Percentiles rank a stretch among this genome's conserved stretches.
phyloP scores from a whole-genome alignment of 2,797 vertebrate species.

The Merluccius polli region DNA sequence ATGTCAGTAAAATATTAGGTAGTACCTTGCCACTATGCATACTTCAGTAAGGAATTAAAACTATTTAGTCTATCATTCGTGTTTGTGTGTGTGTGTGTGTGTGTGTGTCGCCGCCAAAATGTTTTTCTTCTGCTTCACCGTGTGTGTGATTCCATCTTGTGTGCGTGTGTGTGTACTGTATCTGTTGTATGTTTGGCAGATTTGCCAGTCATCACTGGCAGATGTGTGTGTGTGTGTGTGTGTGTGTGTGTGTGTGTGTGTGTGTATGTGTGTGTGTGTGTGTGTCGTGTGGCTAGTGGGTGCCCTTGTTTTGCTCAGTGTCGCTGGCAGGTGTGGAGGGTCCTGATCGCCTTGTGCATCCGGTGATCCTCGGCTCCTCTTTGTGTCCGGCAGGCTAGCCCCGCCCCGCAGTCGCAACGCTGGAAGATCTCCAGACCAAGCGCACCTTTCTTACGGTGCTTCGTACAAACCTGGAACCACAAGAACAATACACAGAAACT shows the following conservation, averaged over 20 bases:
- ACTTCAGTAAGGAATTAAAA: background rate
- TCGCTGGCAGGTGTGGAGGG: conserved; percentile 85
- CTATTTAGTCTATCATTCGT: background rate
- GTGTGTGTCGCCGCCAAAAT: background rate
- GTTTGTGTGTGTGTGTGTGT: background rate
- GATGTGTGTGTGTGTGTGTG: too few species aligned
- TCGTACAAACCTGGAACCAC: conserved; percentile 72
- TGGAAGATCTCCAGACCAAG: conserved; percentile 86
- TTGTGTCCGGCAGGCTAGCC: conserved; percentile 74
- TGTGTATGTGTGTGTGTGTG: conserved; percentile 3
- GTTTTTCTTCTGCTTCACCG: background rate
- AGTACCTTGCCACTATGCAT: background rate
- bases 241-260: conserved; percentile 5
- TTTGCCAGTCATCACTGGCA: background rate
- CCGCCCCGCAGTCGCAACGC: conserved; percentile 80
- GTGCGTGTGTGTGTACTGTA: background rate
- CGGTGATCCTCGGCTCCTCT: conserved; percentile 61
- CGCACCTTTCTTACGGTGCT: conserved; percentile 78
- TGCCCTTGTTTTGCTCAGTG: conserved; percentile 57
- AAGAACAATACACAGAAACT: background rate
- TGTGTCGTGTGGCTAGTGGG: background rate
- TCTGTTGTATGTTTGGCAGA: background rate
- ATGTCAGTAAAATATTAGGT: background rate
- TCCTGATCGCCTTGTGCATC: conserved; percentile 67
- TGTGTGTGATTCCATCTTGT: background rate